Evolutionary conservation across 2,113 vertebrate genomes (phyloP).

Genomic region (Empidonax alnorum): DNA sequence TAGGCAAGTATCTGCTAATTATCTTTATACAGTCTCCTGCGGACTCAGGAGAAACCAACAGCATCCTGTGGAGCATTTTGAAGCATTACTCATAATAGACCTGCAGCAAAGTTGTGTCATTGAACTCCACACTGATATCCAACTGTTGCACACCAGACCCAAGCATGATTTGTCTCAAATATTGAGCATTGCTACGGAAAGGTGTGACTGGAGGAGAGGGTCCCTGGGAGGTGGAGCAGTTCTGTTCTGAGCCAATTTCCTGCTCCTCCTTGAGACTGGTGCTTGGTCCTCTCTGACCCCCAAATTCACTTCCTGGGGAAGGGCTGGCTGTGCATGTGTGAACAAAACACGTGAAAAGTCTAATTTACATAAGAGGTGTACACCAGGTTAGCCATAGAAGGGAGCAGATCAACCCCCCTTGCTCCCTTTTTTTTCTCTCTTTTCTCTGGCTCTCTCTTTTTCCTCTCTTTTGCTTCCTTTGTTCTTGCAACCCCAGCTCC

Average conservation of each 20-base stretch:
- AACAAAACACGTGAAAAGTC: background rate
- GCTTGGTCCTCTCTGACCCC: background rate
- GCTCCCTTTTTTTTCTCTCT: background rate
- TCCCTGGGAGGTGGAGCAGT: accelerated
- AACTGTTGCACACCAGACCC: background rate
- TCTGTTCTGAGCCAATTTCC: background rate
- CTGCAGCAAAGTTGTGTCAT: background rate
- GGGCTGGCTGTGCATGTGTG: accelerated
- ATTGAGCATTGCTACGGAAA: accelerated
- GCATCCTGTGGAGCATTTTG: background rate
- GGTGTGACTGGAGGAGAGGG: background rate
- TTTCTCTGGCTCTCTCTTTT: background rate
- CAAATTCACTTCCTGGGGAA: background rate
- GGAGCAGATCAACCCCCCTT: accelerated
- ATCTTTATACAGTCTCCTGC: accelerated
- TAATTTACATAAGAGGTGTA: background rate
- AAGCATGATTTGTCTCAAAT: background rate
- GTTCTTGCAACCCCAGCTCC: background rate
- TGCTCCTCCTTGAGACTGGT: background rate
- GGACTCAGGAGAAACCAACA: background rate
- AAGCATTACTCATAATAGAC: background rate
- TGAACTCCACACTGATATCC: background rate
- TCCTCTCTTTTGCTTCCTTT: background rate
- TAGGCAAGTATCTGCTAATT: background rate
- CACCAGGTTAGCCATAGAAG: too few species aligned